Evolutionary conservation across 1,140 invertebrate species (phyloP), one percentile per base, ranked within the genome.

Genomic region (Radopholus similis): DNA sequence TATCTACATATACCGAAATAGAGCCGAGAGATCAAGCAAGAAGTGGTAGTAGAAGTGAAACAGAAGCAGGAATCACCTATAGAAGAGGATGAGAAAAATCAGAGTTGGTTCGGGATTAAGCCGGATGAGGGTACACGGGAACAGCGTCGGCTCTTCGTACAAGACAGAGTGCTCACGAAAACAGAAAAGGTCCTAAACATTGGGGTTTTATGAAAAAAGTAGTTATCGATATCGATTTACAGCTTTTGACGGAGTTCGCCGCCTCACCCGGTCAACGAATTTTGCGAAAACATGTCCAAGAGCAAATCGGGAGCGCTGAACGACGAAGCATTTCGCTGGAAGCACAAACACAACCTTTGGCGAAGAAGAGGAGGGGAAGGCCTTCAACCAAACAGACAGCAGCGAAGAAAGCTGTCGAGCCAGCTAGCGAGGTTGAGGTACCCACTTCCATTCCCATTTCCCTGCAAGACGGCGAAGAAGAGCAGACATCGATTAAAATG

Each of bases 51-150:
- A 13, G 13, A 40, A 34, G 4, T 62, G 34, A 62, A 62, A n/a
- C 9, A 26, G 30, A n/a, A 9, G 32, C n/a, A n/a, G 11, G 59
- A 68, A n/a, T 9, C 1, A 15, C 15, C 34, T 15, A 28, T 2
- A 4, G 55, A 64, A 13, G 9, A 15, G 6, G 62, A 65, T 35
- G 62, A 54, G n/a, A 30, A 37, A 23, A 49, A 68, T 18, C 58
- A 69, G 1, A 40, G 42, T 44, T 68, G 66, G 66, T 68, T 55
- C 54, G 66, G 66, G 9, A 68, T 68, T 23, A 64, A 66, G 15
- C 44, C 13, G 30, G 64, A 62, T 18, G 63, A 68, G 42, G 62
- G 59, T 28, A 15, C 58, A 4, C 40, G 47, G 15, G 66, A 68
- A 55, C 35, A 38, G 4, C 40, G 55, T 53, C 42, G 62, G 40